These are phyloP conservation scores for Spea hammondii DNA, from an alignment of 2,797 vertebrate species.

Conservation along the genomic window DNA sequence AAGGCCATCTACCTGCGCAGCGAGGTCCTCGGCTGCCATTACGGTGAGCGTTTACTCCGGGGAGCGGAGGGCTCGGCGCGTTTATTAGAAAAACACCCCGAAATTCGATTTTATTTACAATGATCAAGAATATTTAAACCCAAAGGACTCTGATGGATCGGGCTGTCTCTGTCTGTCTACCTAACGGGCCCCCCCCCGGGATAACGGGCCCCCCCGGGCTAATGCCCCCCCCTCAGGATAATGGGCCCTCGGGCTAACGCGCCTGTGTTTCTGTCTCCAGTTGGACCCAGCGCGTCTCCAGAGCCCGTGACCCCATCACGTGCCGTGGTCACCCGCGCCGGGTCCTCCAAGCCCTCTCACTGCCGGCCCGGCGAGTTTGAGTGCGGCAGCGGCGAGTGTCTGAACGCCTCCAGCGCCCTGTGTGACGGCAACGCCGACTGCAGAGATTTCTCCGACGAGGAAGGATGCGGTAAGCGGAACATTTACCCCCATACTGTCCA, in stretches of 20 bases:
- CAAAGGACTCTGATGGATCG: no score
- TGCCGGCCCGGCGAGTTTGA: conserved; percentile 39
- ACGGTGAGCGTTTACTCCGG: conserved; percentile 58
- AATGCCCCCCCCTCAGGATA: no score
- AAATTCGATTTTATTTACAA: no score
- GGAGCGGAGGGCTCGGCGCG: neutral
- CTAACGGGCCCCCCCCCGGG: no score
- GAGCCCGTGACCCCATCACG: neutral
- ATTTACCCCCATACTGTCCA: neutral
- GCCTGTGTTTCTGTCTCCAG: neutral
- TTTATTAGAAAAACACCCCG: neutral
- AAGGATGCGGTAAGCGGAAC: conserved; percentile 45
- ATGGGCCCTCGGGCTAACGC: no score
- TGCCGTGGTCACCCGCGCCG: neutral
- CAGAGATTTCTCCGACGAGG: conserved; percentile 43
- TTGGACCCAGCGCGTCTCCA: neutral
- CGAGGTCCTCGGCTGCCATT: conserved; percentile 76
- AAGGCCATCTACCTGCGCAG: conserved; percentile 74
- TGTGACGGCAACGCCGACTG: conserved; percentile 41
- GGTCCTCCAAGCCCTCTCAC: neutral
- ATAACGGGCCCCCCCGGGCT: no score
- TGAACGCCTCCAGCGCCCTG: conserved; percentile 30
- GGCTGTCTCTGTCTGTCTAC: no score
- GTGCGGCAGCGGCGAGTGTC: conserved; percentile 43
- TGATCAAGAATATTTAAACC: no score